These are phyloP conservation scores for Megatriorchis doriae DNA, from an alignment of 2,113 vertebrate genomes.

Conservation along the genomic window DNA sequence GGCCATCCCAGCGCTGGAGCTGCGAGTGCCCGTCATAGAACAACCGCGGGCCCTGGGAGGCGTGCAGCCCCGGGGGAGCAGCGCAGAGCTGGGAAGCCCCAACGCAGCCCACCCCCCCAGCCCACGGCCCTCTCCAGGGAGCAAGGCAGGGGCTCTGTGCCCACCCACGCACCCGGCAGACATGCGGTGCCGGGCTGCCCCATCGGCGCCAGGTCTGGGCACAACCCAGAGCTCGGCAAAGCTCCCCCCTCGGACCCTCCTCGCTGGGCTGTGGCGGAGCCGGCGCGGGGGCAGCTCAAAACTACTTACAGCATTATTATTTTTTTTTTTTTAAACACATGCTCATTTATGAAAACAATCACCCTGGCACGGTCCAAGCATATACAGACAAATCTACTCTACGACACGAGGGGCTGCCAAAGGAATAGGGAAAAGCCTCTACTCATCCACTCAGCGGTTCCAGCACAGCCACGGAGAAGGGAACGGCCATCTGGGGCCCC, in stretches of 20 bases:
- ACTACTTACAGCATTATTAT: constrained; percentile 52
- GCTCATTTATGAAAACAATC: constrained; percentile 59
- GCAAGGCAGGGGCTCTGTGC: neutral
- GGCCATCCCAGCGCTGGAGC: neutral
- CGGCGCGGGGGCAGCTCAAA: neutral
- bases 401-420: constrained; percentile 56
- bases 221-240: neutral
- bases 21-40: neutral
- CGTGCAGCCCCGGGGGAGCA: neutral
- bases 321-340: constrained; percentile 35
- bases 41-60: neutral
- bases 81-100: neutral
- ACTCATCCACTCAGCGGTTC: constrained; percentile 66
- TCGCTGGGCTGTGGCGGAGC: neutral
- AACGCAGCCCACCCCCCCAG: neutral
- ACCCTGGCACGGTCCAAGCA: constrained; percentile 71
- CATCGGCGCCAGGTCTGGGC: neutral
- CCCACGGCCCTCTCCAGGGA: neutral
- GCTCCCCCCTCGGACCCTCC: neutral
- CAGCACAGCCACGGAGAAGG: constrained; percentile 29
- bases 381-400: constrained; percentile 71
- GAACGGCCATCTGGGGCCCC: neutral
- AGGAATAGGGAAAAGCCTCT: constrained; percentile 49
- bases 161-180: neutral
- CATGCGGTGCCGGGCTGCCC: neutral